These are phyloP conservation scores for Gymnodraco acuticeps DNA, from an alignment of 2,797 vertebrate genomes.

Conservation along the genomic window DNA sequence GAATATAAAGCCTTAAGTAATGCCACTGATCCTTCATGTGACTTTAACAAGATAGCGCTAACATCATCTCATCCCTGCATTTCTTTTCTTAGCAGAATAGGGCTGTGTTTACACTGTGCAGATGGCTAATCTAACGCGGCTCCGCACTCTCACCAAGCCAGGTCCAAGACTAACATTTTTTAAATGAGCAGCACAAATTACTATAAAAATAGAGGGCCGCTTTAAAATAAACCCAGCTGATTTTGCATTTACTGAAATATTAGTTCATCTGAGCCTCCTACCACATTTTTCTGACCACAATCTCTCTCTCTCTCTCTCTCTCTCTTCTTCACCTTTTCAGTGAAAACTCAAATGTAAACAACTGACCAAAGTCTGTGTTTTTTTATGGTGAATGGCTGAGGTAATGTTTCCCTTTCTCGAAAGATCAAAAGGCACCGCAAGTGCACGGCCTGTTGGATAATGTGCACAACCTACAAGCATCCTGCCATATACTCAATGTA, in stretches of 20 bases:
- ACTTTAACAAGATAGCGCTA: constrained; percentile 67
- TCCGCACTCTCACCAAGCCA: constrained; percentile 79
- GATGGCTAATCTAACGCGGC: constrained; percentile 83
- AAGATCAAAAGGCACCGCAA: constrained; percentile 72
- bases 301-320: constrained; percentile 48
- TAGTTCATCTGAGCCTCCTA: constrained; percentile 81
- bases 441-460: constrained; percentile 51
- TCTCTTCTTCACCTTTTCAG: constrained; percentile 67
- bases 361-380: constrained; percentile 73
- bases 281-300: constrained; percentile 67
- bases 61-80: constrained; percentile 70
- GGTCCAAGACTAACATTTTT: constrained; percentile 89
- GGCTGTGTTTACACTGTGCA: constrained; percentile 84
- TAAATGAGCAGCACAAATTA: constrained; percentile 87
- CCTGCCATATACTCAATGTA: constrained; percentile 20
- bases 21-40: constrained; percentile 27
- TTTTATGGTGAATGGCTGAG: constrained; percentile 77
- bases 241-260: constrained; percentile 89
- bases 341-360: constrained; percentile 86
- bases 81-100: constrained; percentile 75
- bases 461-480: constrained; percentile 46
- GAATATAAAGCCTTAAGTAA: constrained; percentile 26
- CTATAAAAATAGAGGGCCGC: constrained; percentile 86
- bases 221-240: constrained; percentile 90
- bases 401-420: constrained; percentile 83